These are phyloP conservation scores for Lynx canadensis DNA, from an alignment of 2,113 vertebrate species.

Conservation along the genomic window DNA sequence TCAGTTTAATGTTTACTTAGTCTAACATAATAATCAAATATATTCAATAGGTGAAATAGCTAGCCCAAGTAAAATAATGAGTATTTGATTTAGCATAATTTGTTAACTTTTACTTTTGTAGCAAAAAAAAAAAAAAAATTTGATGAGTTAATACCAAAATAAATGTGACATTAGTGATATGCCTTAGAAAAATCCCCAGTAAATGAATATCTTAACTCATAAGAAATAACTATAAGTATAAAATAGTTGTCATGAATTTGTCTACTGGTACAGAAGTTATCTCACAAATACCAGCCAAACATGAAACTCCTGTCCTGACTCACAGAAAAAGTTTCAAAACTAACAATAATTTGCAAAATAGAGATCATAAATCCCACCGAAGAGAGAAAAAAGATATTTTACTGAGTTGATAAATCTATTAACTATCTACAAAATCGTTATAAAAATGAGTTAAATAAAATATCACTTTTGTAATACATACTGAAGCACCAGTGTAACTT, in stretches of 20 bases:
- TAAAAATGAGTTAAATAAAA: neutral
- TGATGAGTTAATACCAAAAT: neutral
- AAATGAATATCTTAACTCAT: neutral
- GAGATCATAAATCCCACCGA: neutral
- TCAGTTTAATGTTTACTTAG: neutral
- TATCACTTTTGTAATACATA: neutral
- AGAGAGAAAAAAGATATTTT: neutral
- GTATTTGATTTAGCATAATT: neutral
- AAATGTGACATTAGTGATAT: neutral
- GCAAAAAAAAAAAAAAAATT: neutral
- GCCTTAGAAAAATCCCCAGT: neutral
- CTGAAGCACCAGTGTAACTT: neutral
- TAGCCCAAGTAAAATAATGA: neutral
- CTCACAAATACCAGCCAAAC: neutral
- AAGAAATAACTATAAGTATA: neutral
- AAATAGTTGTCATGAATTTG: neutral
- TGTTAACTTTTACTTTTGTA: neutral
- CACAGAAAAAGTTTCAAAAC: neutral
- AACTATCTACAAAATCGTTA: neutral
- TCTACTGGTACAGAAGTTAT: neutral
- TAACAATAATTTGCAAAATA: constrained; percentile 21
- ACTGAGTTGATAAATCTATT: neutral
- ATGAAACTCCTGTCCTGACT: neutral
- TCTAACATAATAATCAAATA: constrained; percentile 2
- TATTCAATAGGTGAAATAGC: neutral